phyloP scores from a whole-genome alignment of 2,797 vertebrate species.

The Labeo calbasu region DNA sequence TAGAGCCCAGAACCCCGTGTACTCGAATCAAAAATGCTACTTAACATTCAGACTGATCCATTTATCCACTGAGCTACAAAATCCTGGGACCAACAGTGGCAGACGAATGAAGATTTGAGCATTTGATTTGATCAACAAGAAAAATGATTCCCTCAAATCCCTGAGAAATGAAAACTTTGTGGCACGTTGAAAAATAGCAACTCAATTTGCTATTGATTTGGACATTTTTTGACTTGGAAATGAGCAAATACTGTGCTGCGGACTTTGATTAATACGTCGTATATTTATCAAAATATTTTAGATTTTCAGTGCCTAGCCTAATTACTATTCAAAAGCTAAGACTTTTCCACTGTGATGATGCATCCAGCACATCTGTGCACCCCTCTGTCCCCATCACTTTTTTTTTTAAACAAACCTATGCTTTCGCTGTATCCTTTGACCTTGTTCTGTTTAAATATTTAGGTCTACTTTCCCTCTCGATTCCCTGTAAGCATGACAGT shows the following conservation, averaged over 20 bases:
- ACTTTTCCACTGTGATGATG: background rate
- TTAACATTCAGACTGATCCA: conserved; percentile 29
- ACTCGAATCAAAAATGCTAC: background rate
- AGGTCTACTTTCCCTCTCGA: background rate
- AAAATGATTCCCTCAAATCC: background rate
- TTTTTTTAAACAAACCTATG: background rate
- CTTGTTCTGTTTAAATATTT: conserved; percentile 29
- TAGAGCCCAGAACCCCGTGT: background rate
- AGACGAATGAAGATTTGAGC: conserved; percentile 20
- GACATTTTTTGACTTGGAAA: background rate
- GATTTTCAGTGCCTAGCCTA: background rate
- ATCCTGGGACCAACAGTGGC: background rate
- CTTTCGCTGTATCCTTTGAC: conserved; percentile 14
- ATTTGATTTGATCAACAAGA: conserved; percentile 12
- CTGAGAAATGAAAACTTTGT: background rate
- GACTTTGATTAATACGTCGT: background rate
- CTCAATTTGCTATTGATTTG: conserved; percentile 10
- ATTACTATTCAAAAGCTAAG: background rate
- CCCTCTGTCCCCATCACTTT: background rate
- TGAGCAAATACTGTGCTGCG: background rate
- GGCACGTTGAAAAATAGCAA: conserved; percentile 4
- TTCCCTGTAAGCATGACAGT: background rate
- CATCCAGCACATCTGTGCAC: background rate
- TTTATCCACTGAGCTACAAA: background rate
- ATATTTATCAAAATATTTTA: background rate